Percentiles rank a stretch among this genome's conserved stretches.
phyloP scores from a whole-genome alignment of 2,797 vertebrate genomes.

The Ctenochaetus hawaiiensis region DNA sequence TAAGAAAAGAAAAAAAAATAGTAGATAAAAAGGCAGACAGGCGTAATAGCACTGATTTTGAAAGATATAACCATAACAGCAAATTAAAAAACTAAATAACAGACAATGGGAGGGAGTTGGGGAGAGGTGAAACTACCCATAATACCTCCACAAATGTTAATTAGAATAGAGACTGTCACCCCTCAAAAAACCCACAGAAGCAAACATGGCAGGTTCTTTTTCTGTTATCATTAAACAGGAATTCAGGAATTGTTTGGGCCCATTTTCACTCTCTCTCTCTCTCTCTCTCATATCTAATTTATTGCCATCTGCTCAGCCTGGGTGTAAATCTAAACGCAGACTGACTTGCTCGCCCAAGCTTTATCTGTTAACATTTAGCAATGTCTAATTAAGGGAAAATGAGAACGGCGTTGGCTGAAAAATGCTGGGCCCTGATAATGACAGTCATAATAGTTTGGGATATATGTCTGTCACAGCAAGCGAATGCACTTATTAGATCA shows the following conservation, averaged over 20 bases:
- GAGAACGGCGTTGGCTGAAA: slow-evolving; percentile 60
- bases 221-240: slow-evolving; percentile 34
- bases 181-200: slow-evolving; percentile 44
- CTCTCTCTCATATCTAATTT: slow-evolving; percentile 76
- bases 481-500: slow-evolving; percentile 80
- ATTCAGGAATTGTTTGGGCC: slow-evolving; percentile 47
- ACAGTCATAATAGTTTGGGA: slow-evolving; percentile 80
- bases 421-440: slow-evolving; percentile 69
- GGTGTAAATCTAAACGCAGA: slow-evolving; percentile 78
- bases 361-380: slow-evolving; percentile 83
- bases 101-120: background rate
- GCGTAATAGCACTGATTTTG: background rate
- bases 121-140: background rate
- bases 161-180: slow-evolving; percentile 46
- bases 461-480: slow-evolving; percentile 77
- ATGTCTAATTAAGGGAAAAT: slow-evolving; percentile 82
- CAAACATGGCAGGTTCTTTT: slow-evolving; percentile 44
- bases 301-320: slow-evolving; percentile 78
- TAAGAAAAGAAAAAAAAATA: slow-evolving; percentile 1
- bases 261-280: slow-evolving; percentile 17
- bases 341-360: slow-evolving; percentile 77
- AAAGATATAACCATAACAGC: background rate
- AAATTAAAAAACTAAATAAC: background rate
- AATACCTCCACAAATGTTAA: slow-evolving; percentile 27
- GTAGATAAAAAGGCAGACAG: background rate